Evolutionary conservation across 2,113 vertebrate genomes (phyloP).

Genomic region (Oncorhynchus clarkii): DNA sequence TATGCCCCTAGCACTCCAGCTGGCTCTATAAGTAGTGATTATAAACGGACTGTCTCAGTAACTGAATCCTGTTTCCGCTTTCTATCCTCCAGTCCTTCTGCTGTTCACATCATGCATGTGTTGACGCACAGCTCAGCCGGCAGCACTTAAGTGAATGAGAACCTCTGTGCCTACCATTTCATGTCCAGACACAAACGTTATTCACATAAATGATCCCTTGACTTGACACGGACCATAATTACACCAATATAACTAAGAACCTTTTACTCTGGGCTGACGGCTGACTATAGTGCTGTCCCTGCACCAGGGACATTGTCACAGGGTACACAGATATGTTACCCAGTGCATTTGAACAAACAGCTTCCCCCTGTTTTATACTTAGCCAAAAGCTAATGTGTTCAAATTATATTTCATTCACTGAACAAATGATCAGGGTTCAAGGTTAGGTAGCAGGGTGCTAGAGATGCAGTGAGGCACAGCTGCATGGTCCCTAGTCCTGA

Average conservation of each 20-base stretch:
- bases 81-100: neutral
- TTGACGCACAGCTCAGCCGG: too few relatives aligned
- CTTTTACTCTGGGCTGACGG: neutral
- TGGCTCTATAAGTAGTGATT: conserved; percentile 37
- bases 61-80: neutral
- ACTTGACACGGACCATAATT: neutral
- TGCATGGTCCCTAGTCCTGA: conserved; percentile 35
- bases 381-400: conserved; percentile 13
- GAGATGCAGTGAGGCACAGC: conserved; percentile 28
- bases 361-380: conserved; percentile 38
- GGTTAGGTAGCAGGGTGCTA: neutral
- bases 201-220: neutral
- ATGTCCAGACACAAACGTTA: neutral
- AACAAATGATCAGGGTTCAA: conserved; percentile 15
- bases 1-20: neutral
- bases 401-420: conserved; percentile 16
- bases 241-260: neutral
- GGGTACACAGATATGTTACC: conserved; percentile 21
- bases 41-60: conserved; percentile 28
- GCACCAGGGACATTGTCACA: neutral
- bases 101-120: neutral
- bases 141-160: too few relatives aligned
- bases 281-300: neutral
- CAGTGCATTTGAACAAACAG: conserved; percentile 48
- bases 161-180: too few relatives aligned